A percentile compares a stretch with the other conserved stretches of the same genome.
Conservation (phyloP, 2,797 vertebrate genomes). For the Halcyon smyrnensis region DNA sequence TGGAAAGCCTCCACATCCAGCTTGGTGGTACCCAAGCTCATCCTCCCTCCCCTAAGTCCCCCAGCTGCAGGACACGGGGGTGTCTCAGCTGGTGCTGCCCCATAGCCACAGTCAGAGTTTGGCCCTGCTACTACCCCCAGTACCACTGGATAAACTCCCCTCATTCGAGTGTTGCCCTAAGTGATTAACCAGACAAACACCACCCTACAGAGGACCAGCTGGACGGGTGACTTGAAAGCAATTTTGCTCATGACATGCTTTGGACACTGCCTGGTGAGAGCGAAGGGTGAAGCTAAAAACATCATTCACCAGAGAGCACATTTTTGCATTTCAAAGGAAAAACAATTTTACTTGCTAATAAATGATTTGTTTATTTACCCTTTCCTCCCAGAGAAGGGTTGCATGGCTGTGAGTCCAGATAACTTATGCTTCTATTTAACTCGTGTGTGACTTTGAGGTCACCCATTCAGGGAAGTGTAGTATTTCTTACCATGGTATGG, state of each 20-base stretch:
- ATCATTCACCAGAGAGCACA: constrained; percentile 50
- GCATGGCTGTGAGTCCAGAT: constrained; percentile 41
- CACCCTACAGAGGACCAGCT: neutral
- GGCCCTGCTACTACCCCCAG: neutral
- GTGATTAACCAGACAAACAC: neutral
- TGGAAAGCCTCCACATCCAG: neutral
- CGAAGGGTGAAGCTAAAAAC: constrained; percentile 23
- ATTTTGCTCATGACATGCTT: neutral
- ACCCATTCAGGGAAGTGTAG: neutral
- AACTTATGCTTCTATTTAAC: constrained; percentile 68
- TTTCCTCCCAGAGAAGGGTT: constrained; percentile 71
- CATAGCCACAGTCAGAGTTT: neutral
- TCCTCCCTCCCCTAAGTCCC: neutral
- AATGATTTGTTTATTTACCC: constrained; percentile 75
- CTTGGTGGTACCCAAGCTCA: neutral
- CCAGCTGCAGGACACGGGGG: rapidly evolving
- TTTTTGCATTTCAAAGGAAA: constrained; percentile 75
- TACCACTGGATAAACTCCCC: neutral
- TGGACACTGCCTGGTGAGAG: constrained; percentile 25
- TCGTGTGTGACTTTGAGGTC: neutral
- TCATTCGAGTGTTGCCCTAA: neutral
- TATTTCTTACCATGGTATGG: constrained; percentile 26
- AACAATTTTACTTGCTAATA: constrained; percentile 75
- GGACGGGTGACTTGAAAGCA: constrained; percentile 3
- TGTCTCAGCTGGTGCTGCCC: neutral